Conservation (phyloP, 2,888 invertebrate genomes). For the Sycophila texana region DNA sequence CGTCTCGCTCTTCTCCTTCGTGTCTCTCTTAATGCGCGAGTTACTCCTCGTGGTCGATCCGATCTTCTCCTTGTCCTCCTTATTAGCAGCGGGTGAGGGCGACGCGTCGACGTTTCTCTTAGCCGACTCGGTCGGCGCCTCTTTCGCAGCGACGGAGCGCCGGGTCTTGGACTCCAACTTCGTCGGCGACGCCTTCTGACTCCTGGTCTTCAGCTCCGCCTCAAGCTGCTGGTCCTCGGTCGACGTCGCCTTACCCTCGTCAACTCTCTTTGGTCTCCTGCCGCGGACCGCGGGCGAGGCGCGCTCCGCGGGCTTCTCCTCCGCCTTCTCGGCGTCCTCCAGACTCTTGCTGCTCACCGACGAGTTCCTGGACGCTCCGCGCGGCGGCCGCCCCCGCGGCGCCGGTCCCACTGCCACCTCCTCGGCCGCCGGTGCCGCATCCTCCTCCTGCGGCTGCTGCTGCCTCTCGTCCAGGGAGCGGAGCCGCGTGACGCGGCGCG, state of each 20-base stretch:
- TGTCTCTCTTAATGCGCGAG: slow-evolving; percentile 32
- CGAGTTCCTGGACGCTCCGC: slow-evolving; percentile 57
- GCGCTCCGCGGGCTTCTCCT: slow-evolving; percentile 33
- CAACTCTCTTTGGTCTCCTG: slow-evolving; percentile 57
- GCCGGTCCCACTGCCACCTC: slow-evolving; percentile 2
- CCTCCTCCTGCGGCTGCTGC: slow-evolving; percentile 32
- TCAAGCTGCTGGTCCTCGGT: not conserved
- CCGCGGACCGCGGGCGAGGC: slow-evolving; percentile 30
- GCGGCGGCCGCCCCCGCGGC: slow-evolving; percentile 17
- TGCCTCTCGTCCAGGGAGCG: slow-evolving; percentile 52
- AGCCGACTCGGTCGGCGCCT: slow-evolving; percentile 13
- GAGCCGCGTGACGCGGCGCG: slow-evolving; percentile 43
- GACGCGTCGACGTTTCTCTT: slow-evolving; percentile 13
- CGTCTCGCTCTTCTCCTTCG: not conserved
- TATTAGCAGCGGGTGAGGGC: not conserved
- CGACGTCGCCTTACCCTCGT: slow-evolving; percentile 6
- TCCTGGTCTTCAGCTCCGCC: slow-evolving; percentile 36
- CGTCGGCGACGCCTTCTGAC: slow-evolving; percentile 3
- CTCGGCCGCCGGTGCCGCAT: slow-evolving; percentile 13
- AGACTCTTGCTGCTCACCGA: slow-evolving; percentile 37
- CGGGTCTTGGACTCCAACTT: slow-evolving; percentile 39
- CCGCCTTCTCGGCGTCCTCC: slow-evolving; percentile 34
- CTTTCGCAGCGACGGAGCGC: slow-evolving; percentile 18
- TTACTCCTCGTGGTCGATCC: slow-evolving; percentile 58
- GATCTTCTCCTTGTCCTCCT: slow-evolving; percentile 39